A percentile compares a stretch with the other conserved stretches of the same genome.
phyloP scores from a whole-genome alignment of 1,140 invertebrate species.

The Papilio polyxenes region DNA sequence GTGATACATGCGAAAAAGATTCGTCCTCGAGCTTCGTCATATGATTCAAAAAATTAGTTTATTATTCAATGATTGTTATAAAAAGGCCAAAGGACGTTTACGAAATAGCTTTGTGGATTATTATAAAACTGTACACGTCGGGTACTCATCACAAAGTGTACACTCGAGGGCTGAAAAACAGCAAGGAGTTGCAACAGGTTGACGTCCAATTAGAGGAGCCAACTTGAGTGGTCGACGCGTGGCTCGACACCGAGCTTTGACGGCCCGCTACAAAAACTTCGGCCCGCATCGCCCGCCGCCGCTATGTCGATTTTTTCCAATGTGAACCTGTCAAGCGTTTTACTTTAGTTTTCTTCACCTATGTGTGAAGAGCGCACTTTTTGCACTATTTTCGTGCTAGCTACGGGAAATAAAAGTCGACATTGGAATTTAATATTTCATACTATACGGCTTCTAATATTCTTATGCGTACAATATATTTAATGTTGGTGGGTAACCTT shows the following conservation, averaged over 20 bases:
- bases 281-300: conserved; percentile 66
- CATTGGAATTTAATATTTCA: not conserved
- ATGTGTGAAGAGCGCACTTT: conserved; percentile 40
- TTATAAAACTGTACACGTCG: conserved; percentile 69
- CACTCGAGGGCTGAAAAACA: conserved; percentile 61
- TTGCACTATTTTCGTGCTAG: conserved; percentile 46
- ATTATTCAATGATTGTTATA: not conserved
- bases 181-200: conserved; percentile 75
- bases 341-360: conserved; percentile 64
- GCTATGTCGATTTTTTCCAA: conserved; percentile 63
- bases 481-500: not conserved
- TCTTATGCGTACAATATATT: not conserved
- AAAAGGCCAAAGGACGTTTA: not conserved
- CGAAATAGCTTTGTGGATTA: not conserved
- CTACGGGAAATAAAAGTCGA: not conserved
- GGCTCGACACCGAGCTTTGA: conserved; percentile 71
- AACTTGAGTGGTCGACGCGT: conserved; percentile 66
- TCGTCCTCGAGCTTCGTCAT: not conserved
- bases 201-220: conserved; percentile 76
- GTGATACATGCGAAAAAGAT: not conserved
- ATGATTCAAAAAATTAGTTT: not conserved
- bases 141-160: conserved; percentile 64
- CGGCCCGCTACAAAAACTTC: conserved; percentile 68
- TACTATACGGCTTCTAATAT: not conserved
- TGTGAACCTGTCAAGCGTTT: conserved; percentile 60